Conservation (phyloP, 2,113 vertebrate genomes). For the Gymnarchus niloticus region DNA sequence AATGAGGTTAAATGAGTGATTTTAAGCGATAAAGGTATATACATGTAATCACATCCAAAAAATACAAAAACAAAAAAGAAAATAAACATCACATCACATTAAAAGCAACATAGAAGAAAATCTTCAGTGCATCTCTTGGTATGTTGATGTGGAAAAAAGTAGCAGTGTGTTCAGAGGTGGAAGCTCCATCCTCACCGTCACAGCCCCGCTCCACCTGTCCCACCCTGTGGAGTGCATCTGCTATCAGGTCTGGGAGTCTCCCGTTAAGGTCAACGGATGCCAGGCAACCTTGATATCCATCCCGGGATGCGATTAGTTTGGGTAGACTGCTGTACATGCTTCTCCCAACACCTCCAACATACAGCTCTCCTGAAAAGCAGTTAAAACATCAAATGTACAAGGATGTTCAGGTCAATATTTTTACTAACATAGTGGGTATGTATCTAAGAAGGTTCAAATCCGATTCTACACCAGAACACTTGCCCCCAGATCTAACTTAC, state of each 20-base stretch:
- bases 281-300: constrained; percentile 87
- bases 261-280: constrained; percentile 87
- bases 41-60: background rate
- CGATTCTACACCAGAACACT: background rate
- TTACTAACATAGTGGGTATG: background rate
- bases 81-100: background rate
- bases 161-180: background rate
- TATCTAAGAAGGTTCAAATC: background rate
- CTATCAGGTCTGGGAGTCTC: constrained; percentile 81
- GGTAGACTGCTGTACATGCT: constrained; percentile 81
- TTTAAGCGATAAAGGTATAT: background rate
- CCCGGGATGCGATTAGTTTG: constrained; percentile 80
- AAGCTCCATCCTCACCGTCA: constrained; percentile 65
- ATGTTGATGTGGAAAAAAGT: background rate
- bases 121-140: background rate
- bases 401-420: background rate
- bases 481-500: background rate
- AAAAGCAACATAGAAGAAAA: background rate
- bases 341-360: constrained; percentile 81
- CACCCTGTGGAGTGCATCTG: constrained; percentile 78
- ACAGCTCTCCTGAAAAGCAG: constrained; percentile 72
- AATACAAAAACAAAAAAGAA: too few species aligned
- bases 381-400: too few species aligned
- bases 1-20: background rate
- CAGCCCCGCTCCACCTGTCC: constrained; percentile 83